A percentile compares a stretch with the other conserved stretches of the same genome.
phyloP scores from a whole-genome alignment of 2,888 invertebrate species.

The Dolichomitus sp. region DNA sequence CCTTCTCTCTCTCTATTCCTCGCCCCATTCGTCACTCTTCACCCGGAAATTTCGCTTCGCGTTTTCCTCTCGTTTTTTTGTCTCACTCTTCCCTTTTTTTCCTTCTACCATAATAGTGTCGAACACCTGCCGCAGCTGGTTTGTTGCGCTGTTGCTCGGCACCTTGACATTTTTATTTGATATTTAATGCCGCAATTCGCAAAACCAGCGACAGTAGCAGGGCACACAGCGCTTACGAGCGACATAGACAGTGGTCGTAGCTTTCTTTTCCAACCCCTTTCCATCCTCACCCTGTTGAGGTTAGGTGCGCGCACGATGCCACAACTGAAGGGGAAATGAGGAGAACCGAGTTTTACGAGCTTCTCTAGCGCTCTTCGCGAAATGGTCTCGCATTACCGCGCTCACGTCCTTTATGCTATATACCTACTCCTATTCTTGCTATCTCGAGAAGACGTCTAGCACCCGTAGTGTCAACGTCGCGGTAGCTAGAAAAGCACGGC shows the following conservation, averaged over 20 bases:
- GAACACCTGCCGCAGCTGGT: conserved; percentile 24
- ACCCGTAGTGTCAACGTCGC: background rate
- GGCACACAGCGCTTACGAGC: conserved; percentile 29
- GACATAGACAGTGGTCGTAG: conserved; percentile 25
- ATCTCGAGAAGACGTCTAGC: conserved; percentile 12
- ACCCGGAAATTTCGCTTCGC: conserved; percentile 57
- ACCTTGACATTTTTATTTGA: conserved; percentile 64
- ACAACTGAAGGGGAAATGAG: conserved; percentile 17
- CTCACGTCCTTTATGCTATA: conserved; percentile 10
- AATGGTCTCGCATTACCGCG: conserved; percentile 54
- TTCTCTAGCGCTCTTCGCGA: conserved; percentile 39
- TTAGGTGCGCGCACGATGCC: conserved; percentile 11
- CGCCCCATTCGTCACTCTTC: conserved; percentile 59
- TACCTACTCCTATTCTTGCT: conserved; percentile 22
- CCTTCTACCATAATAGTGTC: background rate
- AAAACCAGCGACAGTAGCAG: conserved; percentile 33
- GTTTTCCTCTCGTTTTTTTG: conserved; percentile 18
- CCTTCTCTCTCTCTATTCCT: background rate
- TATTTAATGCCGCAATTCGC: conserved; percentile 61
- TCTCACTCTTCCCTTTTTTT: conserved; percentile 1
- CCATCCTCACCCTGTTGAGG: conserved; percentile 14
- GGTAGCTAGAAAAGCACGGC: background rate
- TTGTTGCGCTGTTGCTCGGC: conserved; percentile 31
- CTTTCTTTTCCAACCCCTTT: conserved; percentile 9
- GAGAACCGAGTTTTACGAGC: conserved; percentile 55